phyloP scores from a whole-genome alignment of 1,140 invertebrate genomes.

The Sminthurides bifidus region DNA sequence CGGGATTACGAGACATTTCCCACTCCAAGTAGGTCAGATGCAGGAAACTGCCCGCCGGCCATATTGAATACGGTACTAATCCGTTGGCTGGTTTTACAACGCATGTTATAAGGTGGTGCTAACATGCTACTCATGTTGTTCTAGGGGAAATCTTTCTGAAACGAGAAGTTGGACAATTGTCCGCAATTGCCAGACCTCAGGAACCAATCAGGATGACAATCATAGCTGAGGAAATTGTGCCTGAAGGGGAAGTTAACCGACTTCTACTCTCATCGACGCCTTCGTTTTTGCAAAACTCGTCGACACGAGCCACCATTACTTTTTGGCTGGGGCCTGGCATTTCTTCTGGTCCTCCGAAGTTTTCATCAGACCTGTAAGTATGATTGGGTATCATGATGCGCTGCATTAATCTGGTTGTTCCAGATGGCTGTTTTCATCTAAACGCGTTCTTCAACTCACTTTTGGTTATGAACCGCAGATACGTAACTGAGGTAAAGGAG shows the following conservation, averaged over 20 bases:
- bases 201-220: slow-evolving; percentile 68
- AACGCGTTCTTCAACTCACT: not conserved
- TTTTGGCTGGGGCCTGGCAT: slow-evolving; percentile 21
- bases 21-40: no score
- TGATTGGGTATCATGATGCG: not conserved
- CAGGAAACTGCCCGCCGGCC: no score
- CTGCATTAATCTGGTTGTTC: not conserved
- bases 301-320: slow-evolving; percentile 18
- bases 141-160: slow-evolving; percentile 38
- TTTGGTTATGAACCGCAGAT: slow-evolving; percentile 41
- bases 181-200: slow-evolving; percentile 58
- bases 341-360: slow-evolving; percentile 19
- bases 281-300: not conserved
- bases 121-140: not conserved
- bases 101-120: not conserved
- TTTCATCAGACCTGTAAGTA: slow-evolving; percentile 26
- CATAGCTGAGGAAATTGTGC: slow-evolving; percentile 63
- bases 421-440: not conserved
- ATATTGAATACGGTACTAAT: no score
- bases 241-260: slow-evolving; percentile 40
- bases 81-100: no score
- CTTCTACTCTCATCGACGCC: slow-evolving; percentile 4
- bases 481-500: slow-evolving; percentile 61
- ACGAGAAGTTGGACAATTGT: slow-evolving; percentile 45
- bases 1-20: no score